Evolutionary conservation across 2,113 vertebrate genomes (phyloP).

Genomic region (Hippocampus guttulatus): DNA sequence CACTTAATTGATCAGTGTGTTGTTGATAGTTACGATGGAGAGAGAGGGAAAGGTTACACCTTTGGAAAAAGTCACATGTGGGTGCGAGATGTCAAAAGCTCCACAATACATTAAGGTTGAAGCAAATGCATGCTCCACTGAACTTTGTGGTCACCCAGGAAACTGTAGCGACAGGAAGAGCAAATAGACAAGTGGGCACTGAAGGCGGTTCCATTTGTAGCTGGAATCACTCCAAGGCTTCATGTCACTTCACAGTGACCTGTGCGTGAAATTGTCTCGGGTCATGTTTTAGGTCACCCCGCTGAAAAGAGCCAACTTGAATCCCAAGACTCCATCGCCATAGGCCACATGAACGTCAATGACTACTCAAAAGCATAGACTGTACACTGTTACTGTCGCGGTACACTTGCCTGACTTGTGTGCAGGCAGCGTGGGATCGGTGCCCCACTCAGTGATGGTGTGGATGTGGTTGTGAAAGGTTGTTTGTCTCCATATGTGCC

Average conservation of each 20-base stretch:
- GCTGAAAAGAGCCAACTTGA: no score
- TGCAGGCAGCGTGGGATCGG: no score
- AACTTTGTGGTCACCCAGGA: constrained; percentile 43
- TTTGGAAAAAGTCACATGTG: constrained; percentile 21
- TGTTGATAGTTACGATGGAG: constrained; percentile 41
- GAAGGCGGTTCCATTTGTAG: not conserved
- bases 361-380: no score
- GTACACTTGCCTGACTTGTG: no score
- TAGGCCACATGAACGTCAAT: no score
- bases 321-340: no score
- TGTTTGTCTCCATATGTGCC: no score
- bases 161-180: constrained; percentile 14
- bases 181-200: not conserved
- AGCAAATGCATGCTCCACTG: constrained; percentile 50
- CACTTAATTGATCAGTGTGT: constrained; percentile 36
- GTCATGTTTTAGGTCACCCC: not conserved
- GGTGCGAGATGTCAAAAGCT: constrained; percentile 53
- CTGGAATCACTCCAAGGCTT: constrained; percentile 11
- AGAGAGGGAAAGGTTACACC: constrained; percentile 38
- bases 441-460: no score
- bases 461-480: no score
- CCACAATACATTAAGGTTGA: constrained; percentile 41
- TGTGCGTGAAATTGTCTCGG: constrained; percentile 5
- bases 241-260: constrained; percentile 8
- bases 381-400: no score